phyloP scores from a whole-genome alignment of 2,797 vertebrate genomes.

The Enteromius trimaculatus region DNA sequence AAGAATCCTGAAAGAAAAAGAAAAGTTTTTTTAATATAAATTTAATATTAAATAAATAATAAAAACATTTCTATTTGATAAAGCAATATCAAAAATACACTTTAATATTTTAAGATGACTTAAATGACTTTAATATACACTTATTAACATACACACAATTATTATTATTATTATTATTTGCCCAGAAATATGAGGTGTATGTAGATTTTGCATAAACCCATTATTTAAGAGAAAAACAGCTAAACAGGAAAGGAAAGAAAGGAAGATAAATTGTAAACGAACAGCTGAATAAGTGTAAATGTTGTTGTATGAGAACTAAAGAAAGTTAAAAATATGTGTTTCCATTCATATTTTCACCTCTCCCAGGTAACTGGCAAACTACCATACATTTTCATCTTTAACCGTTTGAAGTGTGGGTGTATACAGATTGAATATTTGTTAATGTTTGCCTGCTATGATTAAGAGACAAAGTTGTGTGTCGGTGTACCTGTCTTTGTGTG shows the following conservation, averaged over 20 bases:
- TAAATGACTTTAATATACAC: no score
- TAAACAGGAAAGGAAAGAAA: constrained; percentile 2
- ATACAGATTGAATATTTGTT: constrained; percentile 42
- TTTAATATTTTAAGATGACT: neutral
- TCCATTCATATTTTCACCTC: constrained; percentile 35
- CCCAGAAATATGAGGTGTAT: constrained; percentile 5
- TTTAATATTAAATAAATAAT: no score
- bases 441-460: constrained; percentile 43
- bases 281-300: constrained; percentile 40
- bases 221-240: constrained; percentile 16
- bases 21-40: neutral
- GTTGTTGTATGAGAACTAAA: constrained; percentile 34
- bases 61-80: neutral
- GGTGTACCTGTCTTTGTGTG: constrained; percentile 24
- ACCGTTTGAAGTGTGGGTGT: constrained; percentile 39
- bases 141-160: no score
- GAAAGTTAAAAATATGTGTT: neutral
- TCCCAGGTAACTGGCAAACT: constrained; percentile 38
- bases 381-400: constrained; percentile 25
- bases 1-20: neutral
- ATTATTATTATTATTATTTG: neutral
- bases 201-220: constrained; percentile 16
- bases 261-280: constrained; percentile 27
- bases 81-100: neutral
- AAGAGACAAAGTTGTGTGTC: constrained; percentile 36